phyloP scores from a whole-genome alignment of 1,140 invertebrate genomes.

The Drosophila yakuba region DNA sequence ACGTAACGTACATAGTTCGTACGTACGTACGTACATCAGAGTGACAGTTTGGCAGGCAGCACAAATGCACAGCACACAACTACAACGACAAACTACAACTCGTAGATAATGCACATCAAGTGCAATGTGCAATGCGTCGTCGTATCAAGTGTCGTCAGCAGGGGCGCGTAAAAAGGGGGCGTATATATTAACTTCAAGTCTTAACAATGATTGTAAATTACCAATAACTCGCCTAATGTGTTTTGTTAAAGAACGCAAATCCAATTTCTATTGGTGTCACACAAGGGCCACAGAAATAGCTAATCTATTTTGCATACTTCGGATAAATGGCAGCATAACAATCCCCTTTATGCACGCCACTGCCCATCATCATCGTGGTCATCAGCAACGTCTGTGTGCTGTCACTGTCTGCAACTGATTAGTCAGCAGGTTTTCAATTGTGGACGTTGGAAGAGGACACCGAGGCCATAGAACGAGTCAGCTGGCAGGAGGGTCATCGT shows the following conservation, averaged over 20 bases:
- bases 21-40: constrained; percentile 12
- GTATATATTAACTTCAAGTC: no score
- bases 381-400: constrained; percentile 27
- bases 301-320: background rate
- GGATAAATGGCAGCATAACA: background rate
- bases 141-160: constrained; percentile 55
- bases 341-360: background rate
- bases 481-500: constrained; percentile 1
- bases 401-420: constrained; percentile 68
- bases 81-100: constrained; percentile 31
- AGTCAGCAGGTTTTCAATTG: constrained; percentile 65
- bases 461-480: constrained; percentile 11
- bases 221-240: no score
- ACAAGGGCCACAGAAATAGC: no score
- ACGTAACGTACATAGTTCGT: no score
- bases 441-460: constrained; percentile 15
- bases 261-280: no score
- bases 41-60: constrained; percentile 46
- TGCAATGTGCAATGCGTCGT: constrained; percentile 49
- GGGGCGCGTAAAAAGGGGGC: background rate
- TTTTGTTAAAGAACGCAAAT: no score
- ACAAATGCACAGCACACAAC: constrained; percentile 41
- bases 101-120: constrained; percentile 67
- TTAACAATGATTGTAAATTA: no score
- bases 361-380: constrained; percentile 38